phyloP scores from a whole-genome alignment of 2,888 invertebrate species.

The Hoplodrina ambigua region DNA sequence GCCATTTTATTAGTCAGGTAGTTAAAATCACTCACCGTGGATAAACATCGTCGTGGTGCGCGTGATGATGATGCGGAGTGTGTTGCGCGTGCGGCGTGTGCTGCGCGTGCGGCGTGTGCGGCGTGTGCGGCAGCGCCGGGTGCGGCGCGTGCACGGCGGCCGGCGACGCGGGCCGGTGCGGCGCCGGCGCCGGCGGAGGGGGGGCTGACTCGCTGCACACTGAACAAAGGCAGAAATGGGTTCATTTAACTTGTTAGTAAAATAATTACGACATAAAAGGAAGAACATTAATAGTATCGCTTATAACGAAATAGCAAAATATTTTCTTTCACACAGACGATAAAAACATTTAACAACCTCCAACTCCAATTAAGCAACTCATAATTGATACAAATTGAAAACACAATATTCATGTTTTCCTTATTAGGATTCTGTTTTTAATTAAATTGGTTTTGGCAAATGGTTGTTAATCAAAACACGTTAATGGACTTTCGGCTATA shows the following conservation, averaged over 20 bases:
- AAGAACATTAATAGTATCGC: background rate
- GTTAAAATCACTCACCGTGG: slow-evolving; percentile 85
- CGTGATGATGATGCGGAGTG: slow-evolving; percentile 74
- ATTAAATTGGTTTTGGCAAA: background rate
- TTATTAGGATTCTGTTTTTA: background rate
- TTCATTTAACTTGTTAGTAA: background rate
- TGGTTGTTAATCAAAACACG: background rate
- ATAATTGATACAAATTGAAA: background rate
- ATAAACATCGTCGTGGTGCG: slow-evolving; percentile 94
- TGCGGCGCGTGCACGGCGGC: slow-evolving; percentile 94
- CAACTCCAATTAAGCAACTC: background rate
- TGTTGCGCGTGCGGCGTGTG: slow-evolving; percentile 84
- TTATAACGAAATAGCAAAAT: background rate
- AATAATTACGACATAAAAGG: background rate
- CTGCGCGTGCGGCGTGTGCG: slow-evolving; percentile 90
- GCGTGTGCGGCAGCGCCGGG: slow-evolving; percentile 85
- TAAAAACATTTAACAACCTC: background rate
- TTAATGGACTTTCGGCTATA: background rate
- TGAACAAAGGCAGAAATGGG: slow-evolving; percentile 30
- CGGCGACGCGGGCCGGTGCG: slow-evolving; percentile 92
- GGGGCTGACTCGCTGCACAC: slow-evolving; percentile 90
- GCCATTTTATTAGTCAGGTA: too few relatives aligned
- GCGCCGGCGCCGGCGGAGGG: slow-evolving; percentile 93
- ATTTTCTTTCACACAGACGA: background rate
- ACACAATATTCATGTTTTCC: background rate